Evolutionary conservation across 2,888 invertebrate genomes (phyloP).

Genomic region (Beris morrisii): DNA sequence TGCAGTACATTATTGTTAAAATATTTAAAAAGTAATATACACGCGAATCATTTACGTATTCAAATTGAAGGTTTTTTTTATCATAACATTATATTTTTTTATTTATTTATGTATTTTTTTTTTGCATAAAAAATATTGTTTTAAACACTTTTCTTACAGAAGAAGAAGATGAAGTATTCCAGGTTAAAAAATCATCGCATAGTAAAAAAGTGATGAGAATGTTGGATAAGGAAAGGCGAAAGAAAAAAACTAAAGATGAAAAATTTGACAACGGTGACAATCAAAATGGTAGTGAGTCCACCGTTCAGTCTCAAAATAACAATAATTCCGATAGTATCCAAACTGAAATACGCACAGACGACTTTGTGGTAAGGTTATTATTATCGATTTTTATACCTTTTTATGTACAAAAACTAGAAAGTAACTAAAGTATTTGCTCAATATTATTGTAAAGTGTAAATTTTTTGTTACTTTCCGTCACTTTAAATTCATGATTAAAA

Average conservation of each 20-base stretch:
- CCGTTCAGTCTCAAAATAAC: constrained; percentile 47
- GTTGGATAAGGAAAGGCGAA: constrained; percentile 72
- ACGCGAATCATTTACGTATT: no score
- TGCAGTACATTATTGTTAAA: no score
- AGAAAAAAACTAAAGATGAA: constrained; percentile 50
- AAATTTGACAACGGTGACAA: constrained; percentile 37
- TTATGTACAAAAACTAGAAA: background rate
- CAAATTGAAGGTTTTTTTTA: no score
- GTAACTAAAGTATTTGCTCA: constrained; percentile 7
- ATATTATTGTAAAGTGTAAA: background rate
- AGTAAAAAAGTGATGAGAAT: constrained; percentile 87
- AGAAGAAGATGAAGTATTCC: constrained; percentile 84
- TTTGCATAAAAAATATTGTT: constrained; percentile 2
- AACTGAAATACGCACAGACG: constrained; percentile 70
- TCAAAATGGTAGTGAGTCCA: constrained; percentile 27
- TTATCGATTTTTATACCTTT: constrained; percentile 49
- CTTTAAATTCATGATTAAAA: background rate
- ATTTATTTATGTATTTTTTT: constrained; percentile 5
- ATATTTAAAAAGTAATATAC: no score
- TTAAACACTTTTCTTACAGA: constrained; percentile 47
- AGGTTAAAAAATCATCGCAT: constrained; percentile 93
- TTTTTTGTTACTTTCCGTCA: constrained; percentile 1
- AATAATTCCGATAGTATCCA: constrained; percentile 61
- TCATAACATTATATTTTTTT: constrained; percentile 7
- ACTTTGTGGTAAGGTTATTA: constrained; percentile 66